Conservation (phyloP, 2,888 invertebrate genomes). For the Trilocha varians region DNA sequence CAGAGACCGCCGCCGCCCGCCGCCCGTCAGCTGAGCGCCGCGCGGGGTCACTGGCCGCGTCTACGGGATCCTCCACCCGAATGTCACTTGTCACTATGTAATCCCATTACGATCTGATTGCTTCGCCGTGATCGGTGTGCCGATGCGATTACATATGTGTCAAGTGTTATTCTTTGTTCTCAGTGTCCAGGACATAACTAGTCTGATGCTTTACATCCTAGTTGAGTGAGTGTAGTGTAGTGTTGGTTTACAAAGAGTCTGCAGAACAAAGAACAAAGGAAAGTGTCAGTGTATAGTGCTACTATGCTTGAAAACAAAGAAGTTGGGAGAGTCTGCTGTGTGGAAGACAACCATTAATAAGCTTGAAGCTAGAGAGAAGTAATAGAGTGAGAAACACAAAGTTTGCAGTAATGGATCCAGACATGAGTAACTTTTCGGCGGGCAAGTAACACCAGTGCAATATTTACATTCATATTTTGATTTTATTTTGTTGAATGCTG, state of each 20-base stretch:
- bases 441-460: neutral
- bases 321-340: neutral
- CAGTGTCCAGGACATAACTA: slow-evolving; percentile 11
- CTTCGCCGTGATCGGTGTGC: neutral
- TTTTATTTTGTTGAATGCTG: too few species aligned
- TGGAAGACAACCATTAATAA: neutral
- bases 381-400: neutral
- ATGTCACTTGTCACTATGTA: neutral
- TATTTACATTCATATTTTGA: neutral
- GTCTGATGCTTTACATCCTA: slow-evolving; percentile 15
- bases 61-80: slow-evolving; percentile 12
- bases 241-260: slow-evolving; percentile 8
- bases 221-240: slow-evolving; percentile 35
- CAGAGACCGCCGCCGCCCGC: slow-evolving; percentile 26
- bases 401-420: neutral
- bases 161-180: slow-evolving; percentile 32
- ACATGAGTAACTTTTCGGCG: neutral
- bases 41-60: slow-evolving; percentile 47
- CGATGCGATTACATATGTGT: neutral
- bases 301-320: slow-evolving; percentile 12
- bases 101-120: slow-evolving; percentile 1
- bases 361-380: neutral
- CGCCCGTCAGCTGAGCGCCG: slow-evolving; percentile 36
- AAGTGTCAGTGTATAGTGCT: slow-evolving; percentile 8
- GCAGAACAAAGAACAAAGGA: slow-evolving; percentile 24